Base-by-base conservation (phyloP, 2,113 vertebrate species). In the Speoplatyrhinus poulsoni region DNA sequence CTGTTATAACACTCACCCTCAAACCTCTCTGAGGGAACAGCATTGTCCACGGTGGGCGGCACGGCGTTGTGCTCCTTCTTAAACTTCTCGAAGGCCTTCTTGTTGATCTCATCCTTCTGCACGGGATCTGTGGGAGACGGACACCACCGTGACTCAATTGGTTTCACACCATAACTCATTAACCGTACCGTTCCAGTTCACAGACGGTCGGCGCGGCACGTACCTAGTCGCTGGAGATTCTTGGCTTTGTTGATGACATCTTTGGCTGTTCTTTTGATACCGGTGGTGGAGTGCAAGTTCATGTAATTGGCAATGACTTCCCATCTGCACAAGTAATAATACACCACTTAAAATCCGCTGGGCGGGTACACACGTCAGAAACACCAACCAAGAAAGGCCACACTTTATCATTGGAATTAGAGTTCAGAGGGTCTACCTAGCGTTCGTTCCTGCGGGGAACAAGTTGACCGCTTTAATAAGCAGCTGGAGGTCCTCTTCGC, bases 281-380 rank as follows among this genome's bases (percentile, higher is more conserved):
- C 94, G 67, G 93, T 95, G 80, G 89, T 90, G 79, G 97, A 98
- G 90, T 99, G 98, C 76, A 96, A 90, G 87, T 99, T 98, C 95
- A 99, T 98, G 58, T 99, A 98, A 86, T 98, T 98, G 81, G 98
- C 98, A 80, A 99, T 98, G 64, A 99, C 98, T 85, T 99, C 98
- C 98, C 97, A 99, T 79, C 97, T 99, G 80, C 17, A 17, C 46
- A 82, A 70, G 0, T 67, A 80, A 71, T 60, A 17, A 68, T 1
- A 32, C 72, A 41, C 48, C 53, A 10, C 50, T 52, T 12, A 13
- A 52, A n/a, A 52, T 3, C 50, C 9, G 4, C 36, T 6, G 36
- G 36, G 15, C 12, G 3, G 3, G 12, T 12, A 0, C 5, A 53
- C 12, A 12, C 11, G 13, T 15, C 5, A 12, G n/a, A 11, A 12